Evolutionary conservation across 2,113 vertebrate genomes (phyloP).

Genomic region (Pheucticus melanocephalus): DNA sequence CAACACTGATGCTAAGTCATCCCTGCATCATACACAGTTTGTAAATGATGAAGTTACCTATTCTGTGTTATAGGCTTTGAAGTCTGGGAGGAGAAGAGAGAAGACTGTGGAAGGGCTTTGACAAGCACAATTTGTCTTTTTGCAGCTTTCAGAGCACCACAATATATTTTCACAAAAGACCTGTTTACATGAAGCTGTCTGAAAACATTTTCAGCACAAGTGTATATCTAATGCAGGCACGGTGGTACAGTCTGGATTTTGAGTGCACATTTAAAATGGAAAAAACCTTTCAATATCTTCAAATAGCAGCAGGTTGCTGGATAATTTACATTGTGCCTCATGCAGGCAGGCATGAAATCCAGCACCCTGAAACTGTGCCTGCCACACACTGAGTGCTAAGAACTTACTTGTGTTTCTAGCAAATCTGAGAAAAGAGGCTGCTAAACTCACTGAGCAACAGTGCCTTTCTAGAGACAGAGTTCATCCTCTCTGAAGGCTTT

Average conservation of each 20-base stretch:
- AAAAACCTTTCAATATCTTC: not conserved
- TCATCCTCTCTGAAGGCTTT: slow-evolving; percentile 18
- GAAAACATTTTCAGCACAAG: not conserved
- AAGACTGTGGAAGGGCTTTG: not conserved
- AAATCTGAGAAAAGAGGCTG: not conserved
- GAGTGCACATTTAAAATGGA: slow-evolving; percentile 22
- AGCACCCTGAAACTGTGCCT: not conserved
- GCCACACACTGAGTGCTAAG: not conserved
- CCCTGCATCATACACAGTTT: not conserved
- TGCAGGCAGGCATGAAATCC: not conserved
- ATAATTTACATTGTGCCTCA: not conserved
- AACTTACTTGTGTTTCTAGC: not conserved
- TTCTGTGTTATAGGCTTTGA: not conserved
- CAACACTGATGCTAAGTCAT: not conserved
- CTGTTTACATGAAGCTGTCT: not conserved
- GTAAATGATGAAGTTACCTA: not conserved
- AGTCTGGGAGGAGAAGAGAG: not conserved
- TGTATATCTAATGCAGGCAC: not conserved
- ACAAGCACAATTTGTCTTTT: not conserved
- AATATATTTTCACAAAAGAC: not conserved
- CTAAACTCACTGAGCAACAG: not conserved
- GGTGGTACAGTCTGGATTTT: not conserved
- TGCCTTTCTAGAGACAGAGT: not conserved
- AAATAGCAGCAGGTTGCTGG: not conserved
- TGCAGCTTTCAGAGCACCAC: not conserved